These are phyloP conservation scores for Maconellicoccus hirsutus DNA, from an alignment of 1,140 invertebrate genomes.

Conservation along the genomic window DNA sequence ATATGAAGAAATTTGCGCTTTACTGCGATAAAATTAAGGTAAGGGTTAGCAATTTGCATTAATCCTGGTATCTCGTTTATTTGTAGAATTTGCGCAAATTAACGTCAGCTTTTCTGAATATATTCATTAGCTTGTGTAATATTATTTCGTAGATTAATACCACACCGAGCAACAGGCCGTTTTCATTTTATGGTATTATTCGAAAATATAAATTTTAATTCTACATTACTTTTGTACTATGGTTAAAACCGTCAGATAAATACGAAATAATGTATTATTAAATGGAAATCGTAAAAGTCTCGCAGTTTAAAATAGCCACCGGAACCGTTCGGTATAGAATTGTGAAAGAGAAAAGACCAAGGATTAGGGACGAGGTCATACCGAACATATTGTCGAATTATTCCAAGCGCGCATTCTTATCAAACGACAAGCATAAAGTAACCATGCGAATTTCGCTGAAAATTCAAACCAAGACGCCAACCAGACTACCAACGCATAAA, in stretches of 20 bases:
- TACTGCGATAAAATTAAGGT: conserved; percentile 9
- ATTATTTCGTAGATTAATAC: neutral
- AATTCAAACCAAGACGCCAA: too few species aligned
- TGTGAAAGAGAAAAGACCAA: too few species aligned
- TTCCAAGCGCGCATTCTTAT: too few species aligned
- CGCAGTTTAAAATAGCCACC: too few species aligned
- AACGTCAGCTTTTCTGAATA: conserved; percentile 8
- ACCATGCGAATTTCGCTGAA: too few species aligned
- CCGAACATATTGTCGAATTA: too few species aligned
- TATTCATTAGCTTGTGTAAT: neutral
- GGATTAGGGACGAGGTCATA: too few species aligned
- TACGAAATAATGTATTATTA: conserved; percentile 1
- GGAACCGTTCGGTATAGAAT: too few species aligned
- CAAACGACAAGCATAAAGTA: too few species aligned
- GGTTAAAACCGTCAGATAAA: neutral
- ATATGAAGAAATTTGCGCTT: conserved; percentile 9
- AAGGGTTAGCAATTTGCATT: conserved; percentile 8
- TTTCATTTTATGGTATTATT: neutral
- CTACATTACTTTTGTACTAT: neutral
- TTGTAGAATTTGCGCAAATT: conserved; percentile 9
- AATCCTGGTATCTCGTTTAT: neutral
- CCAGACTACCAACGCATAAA: too few species aligned
- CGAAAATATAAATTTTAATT: conserved; percentile 10
- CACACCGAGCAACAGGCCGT: neutral
- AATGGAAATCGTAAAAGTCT: neutral